These are phyloP conservation scores for Coenobita brevimanus DNA, from an alignment of 1,140 invertebrate genomes.

Conservation along the genomic window DNA sequence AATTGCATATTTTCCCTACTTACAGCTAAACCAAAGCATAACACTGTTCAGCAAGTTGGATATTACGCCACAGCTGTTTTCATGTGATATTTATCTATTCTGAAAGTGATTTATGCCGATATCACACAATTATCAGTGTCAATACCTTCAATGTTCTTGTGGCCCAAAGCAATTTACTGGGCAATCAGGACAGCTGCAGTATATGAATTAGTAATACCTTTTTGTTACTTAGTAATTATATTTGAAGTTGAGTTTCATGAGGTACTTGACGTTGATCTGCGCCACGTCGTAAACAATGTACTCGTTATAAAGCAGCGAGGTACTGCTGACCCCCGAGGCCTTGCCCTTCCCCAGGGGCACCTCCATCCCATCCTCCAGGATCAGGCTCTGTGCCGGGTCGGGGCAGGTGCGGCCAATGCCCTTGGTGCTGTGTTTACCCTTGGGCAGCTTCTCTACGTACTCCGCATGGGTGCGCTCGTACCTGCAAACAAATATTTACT, in stretches of 20 bases:
- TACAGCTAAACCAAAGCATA: too few relatives aligned
- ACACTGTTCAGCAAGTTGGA: too few relatives aligned
- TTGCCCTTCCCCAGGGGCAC: conserved; percentile 84
- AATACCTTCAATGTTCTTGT: too few relatives aligned
- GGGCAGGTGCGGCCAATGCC: conserved; percentile 86
- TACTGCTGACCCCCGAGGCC: conserved; percentile 73
- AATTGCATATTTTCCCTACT: too few relatives aligned
- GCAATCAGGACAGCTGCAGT: too few relatives aligned
- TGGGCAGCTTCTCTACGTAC: conserved; percentile 85
- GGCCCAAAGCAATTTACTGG: too few relatives aligned
- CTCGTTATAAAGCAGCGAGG: conserved; percentile 88
- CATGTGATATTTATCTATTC: too few relatives aligned
- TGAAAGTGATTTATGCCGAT: too few relatives aligned
- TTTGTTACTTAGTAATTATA: conserved; percentile 71
- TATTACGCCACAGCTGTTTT: too few relatives aligned
- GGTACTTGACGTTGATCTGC: conserved; percentile 88
- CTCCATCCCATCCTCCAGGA: conserved; percentile 75
- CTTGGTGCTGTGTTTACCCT: conserved; percentile 85
- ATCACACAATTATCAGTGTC: too few relatives aligned
- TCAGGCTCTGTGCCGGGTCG: conserved; percentile 75
- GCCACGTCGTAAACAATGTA: conserved; percentile 93
- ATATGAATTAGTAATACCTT: too few relatives aligned
- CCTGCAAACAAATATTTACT: conserved; percentile 74
- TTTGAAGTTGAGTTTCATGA: conserved; percentile 86
- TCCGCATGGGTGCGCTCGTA: conserved; percentile 82